Percentiles rank a stretch among this genome's conserved stretches.
Conservation (phyloP, 2,888 invertebrate genomes). For the Drosophila cracens region DNA sequence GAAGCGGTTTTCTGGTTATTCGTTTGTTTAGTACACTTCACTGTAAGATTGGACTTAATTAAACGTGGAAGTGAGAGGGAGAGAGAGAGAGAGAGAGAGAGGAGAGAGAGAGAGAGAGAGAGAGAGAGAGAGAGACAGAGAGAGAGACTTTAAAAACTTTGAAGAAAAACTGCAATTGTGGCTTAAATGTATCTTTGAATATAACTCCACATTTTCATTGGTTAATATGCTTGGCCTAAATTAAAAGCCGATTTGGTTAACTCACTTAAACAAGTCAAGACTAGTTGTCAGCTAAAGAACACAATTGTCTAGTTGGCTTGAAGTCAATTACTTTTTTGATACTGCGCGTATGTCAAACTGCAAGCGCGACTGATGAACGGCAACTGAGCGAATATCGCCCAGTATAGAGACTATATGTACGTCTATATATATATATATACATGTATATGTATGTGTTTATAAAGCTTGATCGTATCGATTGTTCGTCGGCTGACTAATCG, state of each 20-base stretch:
- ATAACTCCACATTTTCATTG: neutral
- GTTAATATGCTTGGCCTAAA: neutral
- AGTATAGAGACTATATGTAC: slow-evolving; percentile 33
- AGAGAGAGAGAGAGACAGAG: too few species aligned
- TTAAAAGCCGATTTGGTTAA: neutral
- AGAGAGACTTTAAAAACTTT: neutral
- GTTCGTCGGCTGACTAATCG: slow-evolving; percentile 51
- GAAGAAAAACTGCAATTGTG: neutral
- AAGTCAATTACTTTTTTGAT: slow-evolving; percentile 1
- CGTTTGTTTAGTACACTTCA: neutral
- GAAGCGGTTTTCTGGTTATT: neutral
- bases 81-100: neutral
- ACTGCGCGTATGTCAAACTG: neutral
- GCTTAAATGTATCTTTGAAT: neutral
- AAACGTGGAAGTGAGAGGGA: neutral
- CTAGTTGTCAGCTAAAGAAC: neutral
- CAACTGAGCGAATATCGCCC: slow-evolving; percentile 48
- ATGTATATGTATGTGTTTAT: neutral
- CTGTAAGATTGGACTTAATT: neutral
- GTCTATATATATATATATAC: neutral
- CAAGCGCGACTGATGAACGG: slow-evolving; percentile 32
- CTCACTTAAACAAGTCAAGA: neutral
- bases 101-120: neutral
- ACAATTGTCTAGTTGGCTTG: neutral
- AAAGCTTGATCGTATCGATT: slow-evolving; percentile 18